Evolutionary conservation across 2,113 vertebrate species (phyloP).

Genomic region (Tragelaphus scriptus): DNA sequence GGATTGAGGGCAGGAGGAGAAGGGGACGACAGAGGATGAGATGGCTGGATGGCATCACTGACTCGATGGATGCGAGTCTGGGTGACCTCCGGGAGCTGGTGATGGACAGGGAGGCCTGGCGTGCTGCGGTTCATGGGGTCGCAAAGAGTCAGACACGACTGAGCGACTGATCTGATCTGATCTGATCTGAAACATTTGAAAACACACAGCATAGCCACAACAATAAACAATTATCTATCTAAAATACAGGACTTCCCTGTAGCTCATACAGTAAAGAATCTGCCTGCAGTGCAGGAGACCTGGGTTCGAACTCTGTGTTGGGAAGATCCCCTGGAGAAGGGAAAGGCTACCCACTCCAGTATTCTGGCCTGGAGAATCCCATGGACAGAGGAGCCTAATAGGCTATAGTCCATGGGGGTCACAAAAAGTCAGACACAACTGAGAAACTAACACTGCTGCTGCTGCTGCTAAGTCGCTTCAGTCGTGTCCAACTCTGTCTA

Average conservation of each 20-base stretch:
- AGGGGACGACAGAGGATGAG: too few relatives aligned
- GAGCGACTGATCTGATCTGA: too few relatives aligned
- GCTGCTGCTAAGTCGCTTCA: too few relatives aligned
- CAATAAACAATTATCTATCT: neutral
- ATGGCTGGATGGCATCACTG: too few relatives aligned
- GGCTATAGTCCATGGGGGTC: neutral
- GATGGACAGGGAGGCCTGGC: too few relatives aligned
- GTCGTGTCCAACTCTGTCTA: neutral
- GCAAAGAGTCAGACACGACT: too few relatives aligned
- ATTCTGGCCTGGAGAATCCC: neutral
- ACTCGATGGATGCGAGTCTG: too few relatives aligned
- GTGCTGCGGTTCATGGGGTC: too few relatives aligned
- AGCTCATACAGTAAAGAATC: neutral
- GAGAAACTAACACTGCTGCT: neutral
- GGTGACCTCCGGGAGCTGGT: too few relatives aligned
- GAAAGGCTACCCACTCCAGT: neutral
- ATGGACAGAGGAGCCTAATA: neutral
- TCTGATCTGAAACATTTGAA: too few relatives aligned
- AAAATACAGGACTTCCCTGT: neutral
- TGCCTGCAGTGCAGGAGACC: neutral
- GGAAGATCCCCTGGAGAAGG: neutral
- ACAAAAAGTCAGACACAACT: neutral
- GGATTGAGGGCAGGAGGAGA: too few relatives aligned
- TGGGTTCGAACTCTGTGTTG: rapidly evolving
- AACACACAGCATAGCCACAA: neutral